Conservation (phyloP, 2,888 invertebrate genomes). For the Eupithecia tripunctaria region DNA sequence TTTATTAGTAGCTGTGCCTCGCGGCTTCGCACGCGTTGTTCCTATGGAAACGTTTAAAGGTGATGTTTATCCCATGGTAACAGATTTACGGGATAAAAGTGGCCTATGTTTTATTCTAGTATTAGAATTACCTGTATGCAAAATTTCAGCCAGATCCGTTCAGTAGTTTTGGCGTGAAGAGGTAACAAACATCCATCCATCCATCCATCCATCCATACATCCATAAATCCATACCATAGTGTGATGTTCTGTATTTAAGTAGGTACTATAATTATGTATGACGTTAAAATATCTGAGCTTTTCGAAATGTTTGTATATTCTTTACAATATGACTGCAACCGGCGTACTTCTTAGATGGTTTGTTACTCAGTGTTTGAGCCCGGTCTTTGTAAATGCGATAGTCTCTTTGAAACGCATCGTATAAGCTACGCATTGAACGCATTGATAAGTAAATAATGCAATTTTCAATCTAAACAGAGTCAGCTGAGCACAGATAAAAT, state of each 20-base stretch:
- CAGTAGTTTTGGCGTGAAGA: too few species aligned
- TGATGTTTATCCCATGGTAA: too few species aligned
- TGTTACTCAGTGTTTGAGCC: not conserved
- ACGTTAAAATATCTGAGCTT: not conserved
- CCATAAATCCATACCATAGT: not conserved
- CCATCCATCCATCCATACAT: too few species aligned
- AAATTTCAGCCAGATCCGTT: too few species aligned
- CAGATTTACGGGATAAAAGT: too few species aligned
- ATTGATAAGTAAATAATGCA: not conserved
- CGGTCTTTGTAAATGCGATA: not conserved
- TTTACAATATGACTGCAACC: not conserved
- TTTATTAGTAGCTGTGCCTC: too few species aligned
- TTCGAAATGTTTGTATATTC: not conserved
- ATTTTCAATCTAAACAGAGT: constrained; percentile 53
- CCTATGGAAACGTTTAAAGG: too few species aligned
- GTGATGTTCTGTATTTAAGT: not conserved
- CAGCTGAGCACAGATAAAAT: constrained; percentile 73
- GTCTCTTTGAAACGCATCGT: not conserved
- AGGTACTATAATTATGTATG: too few species aligned
- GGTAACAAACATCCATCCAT: too few species aligned
- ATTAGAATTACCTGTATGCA: too few species aligned
- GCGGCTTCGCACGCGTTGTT: too few species aligned
- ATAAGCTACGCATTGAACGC: not conserved
- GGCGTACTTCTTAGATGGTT: not conserved
- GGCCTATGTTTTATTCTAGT: too few species aligned